phyloP scores from a whole-genome alignment of 2,797 vertebrate species.

The Tachyglossus aculeatus region DNA sequence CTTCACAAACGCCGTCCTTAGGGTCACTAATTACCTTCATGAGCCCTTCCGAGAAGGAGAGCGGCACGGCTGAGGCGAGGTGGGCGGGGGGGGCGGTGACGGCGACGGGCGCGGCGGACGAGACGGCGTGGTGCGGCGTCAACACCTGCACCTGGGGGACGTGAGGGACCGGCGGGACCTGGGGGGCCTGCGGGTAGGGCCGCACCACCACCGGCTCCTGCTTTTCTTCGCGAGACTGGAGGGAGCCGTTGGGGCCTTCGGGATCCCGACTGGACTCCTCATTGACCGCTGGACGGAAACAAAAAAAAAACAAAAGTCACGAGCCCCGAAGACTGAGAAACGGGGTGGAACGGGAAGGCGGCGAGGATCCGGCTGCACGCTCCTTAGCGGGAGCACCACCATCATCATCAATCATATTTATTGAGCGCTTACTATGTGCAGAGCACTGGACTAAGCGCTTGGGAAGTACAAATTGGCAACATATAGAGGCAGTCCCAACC shows the following conservation, averaged over 20 bases:
- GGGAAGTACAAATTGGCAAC: too few relatives aligned
- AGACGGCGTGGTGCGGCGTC: slow-evolving; percentile 85
- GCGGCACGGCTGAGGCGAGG: slow-evolving; percentile 85
- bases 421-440: too few relatives aligned
- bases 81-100: slow-evolving; percentile 88
- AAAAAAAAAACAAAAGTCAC: too few relatives aligned
- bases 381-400: too few relatives aligned
- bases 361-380: too few relatives aligned
- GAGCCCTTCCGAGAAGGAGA: slow-evolving; percentile 88
- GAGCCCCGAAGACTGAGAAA: too few relatives aligned
- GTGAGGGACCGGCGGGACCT: slow-evolving; percentile 90
- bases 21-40: slow-evolving; percentile 93
- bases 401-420: too few relatives aligned
- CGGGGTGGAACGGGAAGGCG: too few relatives aligned
- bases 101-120: slow-evolving; percentile 84
- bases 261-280: slow-evolving; percentile 83
- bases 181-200: slow-evolving; percentile 94
- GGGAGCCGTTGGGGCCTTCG: slow-evolving; percentile 75
- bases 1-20: too few relatives aligned
- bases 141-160: slow-evolving; percentile 92
- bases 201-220: slow-evolving; percentile 96
- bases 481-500: too few relatives aligned
- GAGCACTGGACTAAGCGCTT: too few relatives aligned
- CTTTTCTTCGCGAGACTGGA: slow-evolving; percentile 92
- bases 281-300: slow-evolving; percentile 59